Conservation (phyloP, 2,888 invertebrate genomes). For the Cephus pulcher region DNA sequence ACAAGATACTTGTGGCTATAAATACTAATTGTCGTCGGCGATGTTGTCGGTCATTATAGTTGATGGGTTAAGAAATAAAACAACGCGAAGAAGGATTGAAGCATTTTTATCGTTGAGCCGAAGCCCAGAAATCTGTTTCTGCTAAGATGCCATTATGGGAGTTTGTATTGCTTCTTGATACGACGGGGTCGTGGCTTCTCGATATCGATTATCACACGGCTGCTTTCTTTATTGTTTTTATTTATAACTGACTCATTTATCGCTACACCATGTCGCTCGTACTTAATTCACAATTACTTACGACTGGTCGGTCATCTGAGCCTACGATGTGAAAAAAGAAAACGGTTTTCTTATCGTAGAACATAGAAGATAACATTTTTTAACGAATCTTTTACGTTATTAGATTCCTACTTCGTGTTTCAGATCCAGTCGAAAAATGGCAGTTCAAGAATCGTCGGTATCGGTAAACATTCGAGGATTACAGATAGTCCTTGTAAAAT, state of each 20-base stretch:
- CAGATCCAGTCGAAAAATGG: neutral
- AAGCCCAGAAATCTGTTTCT: neutral
- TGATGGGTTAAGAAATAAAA: neutral
- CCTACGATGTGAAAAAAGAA: neutral
- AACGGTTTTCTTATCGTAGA: neutral
- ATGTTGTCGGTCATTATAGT: neutral
- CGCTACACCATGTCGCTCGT: neutral
- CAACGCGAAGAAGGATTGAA: neutral
- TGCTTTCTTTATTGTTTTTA: slow-evolving; percentile 43
- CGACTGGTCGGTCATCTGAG: neutral
- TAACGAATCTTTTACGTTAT: neutral
- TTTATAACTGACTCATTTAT: slow-evolving; percentile 39
- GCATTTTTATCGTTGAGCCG: neutral
- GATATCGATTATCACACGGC: slow-evolving; percentile 47
- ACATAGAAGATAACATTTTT: neutral
- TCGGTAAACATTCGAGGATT: neutral
- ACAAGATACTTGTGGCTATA: neutral
- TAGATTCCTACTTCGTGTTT: neutral
- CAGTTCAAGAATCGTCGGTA: neutral
- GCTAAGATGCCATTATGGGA: neutral
- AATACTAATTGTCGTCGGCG: neutral
- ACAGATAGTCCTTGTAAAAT: neutral
- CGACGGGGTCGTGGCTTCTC: slow-evolving; percentile 47
- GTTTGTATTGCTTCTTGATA: slow-evolving; percentile 18
- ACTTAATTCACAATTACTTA: neutral